Conservation (phyloP, 2,797 vertebrate species). For the Aulostomus chinensis region DNA sequence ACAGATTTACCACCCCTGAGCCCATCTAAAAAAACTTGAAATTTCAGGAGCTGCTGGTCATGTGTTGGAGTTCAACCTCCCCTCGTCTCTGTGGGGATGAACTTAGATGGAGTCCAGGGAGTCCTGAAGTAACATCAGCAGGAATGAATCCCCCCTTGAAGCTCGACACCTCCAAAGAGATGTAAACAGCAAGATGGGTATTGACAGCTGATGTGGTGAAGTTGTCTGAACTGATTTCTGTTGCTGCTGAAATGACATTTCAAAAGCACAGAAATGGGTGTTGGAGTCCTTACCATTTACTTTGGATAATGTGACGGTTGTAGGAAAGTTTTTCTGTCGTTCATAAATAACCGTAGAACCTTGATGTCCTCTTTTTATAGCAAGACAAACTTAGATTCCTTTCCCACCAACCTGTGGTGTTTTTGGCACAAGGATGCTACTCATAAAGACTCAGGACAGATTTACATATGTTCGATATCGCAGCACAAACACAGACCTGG, state of each 20-base stretch:
- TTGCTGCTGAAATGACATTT: slow-evolving; percentile 38
- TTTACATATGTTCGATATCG: too few relatives aligned
- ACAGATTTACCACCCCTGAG: slow-evolving; percentile 56
- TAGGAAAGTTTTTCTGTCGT: too few relatives aligned
- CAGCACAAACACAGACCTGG: too few relatives aligned
- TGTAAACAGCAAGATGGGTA: slow-evolving; percentile 58
- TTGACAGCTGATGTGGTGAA: slow-evolving; percentile 45
- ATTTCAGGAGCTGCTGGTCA: slow-evolving; percentile 50
- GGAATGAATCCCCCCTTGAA: slow-evolving; percentile 23
- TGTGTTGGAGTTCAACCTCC: slow-evolving; percentile 35
- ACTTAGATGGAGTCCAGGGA: slow-evolving; percentile 31
- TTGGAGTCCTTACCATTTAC: slow-evolving; percentile 11
- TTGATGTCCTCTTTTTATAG: too few relatives aligned
- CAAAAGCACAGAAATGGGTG: slow-evolving; percentile 18
- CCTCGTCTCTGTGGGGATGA: slow-evolving; percentile 27
- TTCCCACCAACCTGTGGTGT: too few relatives aligned
- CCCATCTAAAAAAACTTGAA: slow-evolving; percentile 35
- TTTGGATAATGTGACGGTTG: slow-evolving; percentile 21
- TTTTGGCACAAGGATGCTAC: too few relatives aligned
- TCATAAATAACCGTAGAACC: too few relatives aligned
- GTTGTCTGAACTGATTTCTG: slow-evolving; percentile 49
- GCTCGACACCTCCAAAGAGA: slow-evolving; percentile 45
- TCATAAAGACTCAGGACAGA: too few relatives aligned
- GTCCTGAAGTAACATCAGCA: slow-evolving; percentile 41
- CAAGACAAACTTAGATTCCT: too few relatives aligned